phyloP scores from a whole-genome alignment of 2,888 invertebrate species.

The Lypha dubia region DNA sequence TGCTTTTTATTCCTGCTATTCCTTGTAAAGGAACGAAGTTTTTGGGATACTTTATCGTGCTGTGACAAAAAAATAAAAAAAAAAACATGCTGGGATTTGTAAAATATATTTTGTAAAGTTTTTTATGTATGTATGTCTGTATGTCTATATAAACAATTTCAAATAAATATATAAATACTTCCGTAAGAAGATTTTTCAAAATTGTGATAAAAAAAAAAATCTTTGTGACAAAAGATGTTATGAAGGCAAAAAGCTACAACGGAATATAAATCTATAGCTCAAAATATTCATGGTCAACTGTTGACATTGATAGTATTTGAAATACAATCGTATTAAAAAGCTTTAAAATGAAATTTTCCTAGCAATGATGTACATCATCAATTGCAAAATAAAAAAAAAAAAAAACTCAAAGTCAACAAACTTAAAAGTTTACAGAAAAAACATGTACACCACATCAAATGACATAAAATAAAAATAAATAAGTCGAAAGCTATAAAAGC shows the following conservation, averaged over 20 bases:
- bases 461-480: slow-evolving; percentile 47
- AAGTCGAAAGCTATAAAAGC: background rate
- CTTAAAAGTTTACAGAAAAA: slow-evolving; percentile 9
- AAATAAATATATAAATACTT: too few relatives aligned
- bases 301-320: slow-evolving; percentile 58
- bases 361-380: too few relatives aligned
- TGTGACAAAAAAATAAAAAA: too few relatives aligned
- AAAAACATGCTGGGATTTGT: too few relatives aligned
- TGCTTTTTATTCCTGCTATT: background rate
- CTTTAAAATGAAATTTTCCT: too few relatives aligned
- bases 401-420: slow-evolving; percentile 15
- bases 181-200: background rate
- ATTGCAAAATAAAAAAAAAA: too few relatives aligned
- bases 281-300: slow-evolving; percentile 25
- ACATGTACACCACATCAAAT: slow-evolving; percentile 56
- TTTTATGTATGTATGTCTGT: background rate
- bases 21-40: background rate
- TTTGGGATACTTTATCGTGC: background rate
- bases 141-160: background rate
- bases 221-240: background rate
- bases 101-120: background rate
- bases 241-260: background rate
- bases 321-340: slow-evolving; percentile 52
- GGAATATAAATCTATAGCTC: background rate
- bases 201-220: background rate